These are phyloP conservation scores for Lucinisca nassula DNA, from an alignment of 2,888 invertebrate species.

Conservation along the genomic window DNA sequence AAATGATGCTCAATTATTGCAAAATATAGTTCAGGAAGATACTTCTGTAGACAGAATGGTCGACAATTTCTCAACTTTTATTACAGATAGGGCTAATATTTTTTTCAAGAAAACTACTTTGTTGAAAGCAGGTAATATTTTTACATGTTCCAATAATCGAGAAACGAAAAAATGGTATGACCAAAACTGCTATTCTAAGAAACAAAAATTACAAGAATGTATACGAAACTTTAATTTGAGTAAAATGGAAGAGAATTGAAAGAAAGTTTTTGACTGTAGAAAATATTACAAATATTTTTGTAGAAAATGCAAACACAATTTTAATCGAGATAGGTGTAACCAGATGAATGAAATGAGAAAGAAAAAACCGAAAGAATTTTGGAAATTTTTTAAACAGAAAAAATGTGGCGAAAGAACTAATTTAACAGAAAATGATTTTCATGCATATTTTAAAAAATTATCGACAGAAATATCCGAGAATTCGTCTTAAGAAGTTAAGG, in stretches of 20 bases:
- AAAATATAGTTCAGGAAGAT: neutral
- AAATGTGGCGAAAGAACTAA: neutral
- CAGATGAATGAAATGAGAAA: conserved; percentile 13
- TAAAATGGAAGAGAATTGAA: neutral
- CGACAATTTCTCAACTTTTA: neutral
- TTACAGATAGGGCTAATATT: neutral
- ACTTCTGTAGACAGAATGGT: neutral
- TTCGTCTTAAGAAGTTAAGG: neutral
- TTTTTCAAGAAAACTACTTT: neutral
- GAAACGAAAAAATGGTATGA: conserved; percentile 21
- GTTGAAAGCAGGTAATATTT: neutral
- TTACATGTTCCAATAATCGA: neutral
- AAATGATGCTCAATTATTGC: neutral
- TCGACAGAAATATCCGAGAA: neutral
- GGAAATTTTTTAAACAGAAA: neutral
- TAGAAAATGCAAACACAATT: neutral
- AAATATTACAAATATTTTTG: conserved; percentile 13
- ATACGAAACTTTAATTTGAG: neutral
- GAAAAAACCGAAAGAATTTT: conserved; percentile 30
- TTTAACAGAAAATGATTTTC: neutral
- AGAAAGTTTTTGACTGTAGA: neutral
- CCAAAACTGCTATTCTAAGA: neutral
- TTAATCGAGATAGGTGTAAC: neutral
- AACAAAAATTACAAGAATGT: neutral
- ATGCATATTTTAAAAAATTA: neutral